phyloP scores from a whole-genome alignment of 2,797 vertebrate genomes.

The Phataginus tricuspis region DNA sequence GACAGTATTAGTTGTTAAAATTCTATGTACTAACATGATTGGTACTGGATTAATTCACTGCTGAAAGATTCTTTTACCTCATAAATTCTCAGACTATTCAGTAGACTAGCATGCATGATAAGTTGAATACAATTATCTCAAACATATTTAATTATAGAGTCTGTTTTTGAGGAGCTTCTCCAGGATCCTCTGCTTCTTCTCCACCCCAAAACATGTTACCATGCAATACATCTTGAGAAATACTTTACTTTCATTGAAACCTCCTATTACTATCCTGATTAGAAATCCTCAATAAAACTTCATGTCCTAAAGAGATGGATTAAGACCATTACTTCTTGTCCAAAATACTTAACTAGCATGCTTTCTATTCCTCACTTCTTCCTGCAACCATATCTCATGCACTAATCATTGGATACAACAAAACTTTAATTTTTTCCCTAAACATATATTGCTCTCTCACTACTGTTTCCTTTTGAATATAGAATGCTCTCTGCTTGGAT shows the following conservation, averaged over 20 bases:
- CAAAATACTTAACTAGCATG: not conserved
- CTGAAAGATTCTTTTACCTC: not conserved
- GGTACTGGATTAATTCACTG: not conserved
- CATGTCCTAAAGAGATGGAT: not conserved
- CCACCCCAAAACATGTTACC: not conserved
- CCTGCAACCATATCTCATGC: not conserved
- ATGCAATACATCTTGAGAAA: not conserved
- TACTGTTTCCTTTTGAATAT: not conserved
- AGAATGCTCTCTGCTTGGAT: not conserved
- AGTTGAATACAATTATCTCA: not conserved
- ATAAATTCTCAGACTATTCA: not conserved
- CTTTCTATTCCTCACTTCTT: not conserved
- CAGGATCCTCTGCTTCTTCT: not conserved
- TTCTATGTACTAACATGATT: not conserved
- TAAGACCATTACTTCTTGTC: not conserved
- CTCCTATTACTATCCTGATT: not conserved
- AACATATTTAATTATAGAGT: not conserved
- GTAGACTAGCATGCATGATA: not conserved
- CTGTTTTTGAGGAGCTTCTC: not conserved
- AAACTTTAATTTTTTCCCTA: not conserved
- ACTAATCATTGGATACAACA: not conserved
- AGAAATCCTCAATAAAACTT: not conserved
- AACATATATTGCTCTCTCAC: not conserved
- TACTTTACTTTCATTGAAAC: not conserved
- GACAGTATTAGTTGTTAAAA: not conserved